Base-by-base conservation (phyloP, 2,113 vertebrate species). In the Perognathus longimembris region DNA sequence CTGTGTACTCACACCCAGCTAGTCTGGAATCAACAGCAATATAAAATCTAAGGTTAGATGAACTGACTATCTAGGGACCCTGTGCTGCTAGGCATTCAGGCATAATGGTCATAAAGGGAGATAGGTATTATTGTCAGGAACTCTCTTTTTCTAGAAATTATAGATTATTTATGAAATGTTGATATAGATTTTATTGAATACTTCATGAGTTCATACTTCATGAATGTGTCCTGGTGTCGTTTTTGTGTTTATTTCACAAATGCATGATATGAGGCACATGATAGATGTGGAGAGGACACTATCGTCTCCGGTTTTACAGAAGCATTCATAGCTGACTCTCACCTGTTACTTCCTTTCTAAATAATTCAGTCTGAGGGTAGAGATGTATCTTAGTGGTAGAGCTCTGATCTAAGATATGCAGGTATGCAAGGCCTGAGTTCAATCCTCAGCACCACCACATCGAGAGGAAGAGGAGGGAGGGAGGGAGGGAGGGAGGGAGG, bases 91-190 rank as follows among this genome's bases (percentile, higher is more conserved):
- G 36, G 28, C 26, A 59, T 64, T 70, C 26, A 67, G 18, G 32
- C 30, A 86, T 22, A 20, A 6, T 4, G 3, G 32, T 73, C 70
- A 59, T n/a, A 81, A n/a, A 40, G 7, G 18, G 12, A 82, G 67
- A 64, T 38, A n/a, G 11, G 5, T 57, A 54, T 63, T 59, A 2
- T 59, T 42, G 38, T 11, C 36, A 50, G 32, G 21, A 76, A 57
- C 36, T 14, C 45, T 90, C 17, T 18, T 79, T 85, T 92, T 32
- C 80, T 86, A 50, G 17, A 89, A 92, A 91, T 36, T 38, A 42
- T 28, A 71, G 42, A 21, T 71, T 40, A 42, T 42, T 85, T 34
- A 87, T 77, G 66, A 94, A 78, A 70, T 88, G 77, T n/a, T 64
- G 42, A n/a, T 34, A n/a, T 1, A 71, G 32, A 76, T n/a, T 87